Evolutionary conservation across 2,888 invertebrate genomes (phyloP).

Genomic region (Unio delphinus): DNA sequence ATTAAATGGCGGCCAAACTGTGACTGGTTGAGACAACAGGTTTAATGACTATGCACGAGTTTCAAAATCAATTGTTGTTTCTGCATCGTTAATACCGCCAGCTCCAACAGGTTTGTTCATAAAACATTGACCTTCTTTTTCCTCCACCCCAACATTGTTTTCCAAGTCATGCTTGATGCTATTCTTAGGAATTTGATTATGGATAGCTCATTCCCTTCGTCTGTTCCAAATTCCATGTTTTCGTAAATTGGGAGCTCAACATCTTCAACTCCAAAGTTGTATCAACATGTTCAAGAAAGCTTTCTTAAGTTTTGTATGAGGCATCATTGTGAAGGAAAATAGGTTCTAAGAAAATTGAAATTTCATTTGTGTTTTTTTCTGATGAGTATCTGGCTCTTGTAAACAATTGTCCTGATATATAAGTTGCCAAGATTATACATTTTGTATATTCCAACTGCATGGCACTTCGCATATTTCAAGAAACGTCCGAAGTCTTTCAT

Average conservation of each 20-base stretch:
- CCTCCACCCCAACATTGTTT: not conserved
- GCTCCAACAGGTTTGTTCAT: too few relatives aligned
- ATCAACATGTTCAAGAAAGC: not conserved
- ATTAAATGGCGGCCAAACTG: too few relatives aligned
- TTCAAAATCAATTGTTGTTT: too few relatives aligned
- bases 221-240: not conserved
- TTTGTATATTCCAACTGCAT: conserved; percentile 4
- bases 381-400: conserved; percentile 15
- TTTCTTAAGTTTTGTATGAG: conserved; percentile 2
- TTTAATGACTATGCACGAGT: too few relatives aligned
- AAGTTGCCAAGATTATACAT: conserved; percentile 22
- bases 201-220: not conserved
- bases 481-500: too few relatives aligned
- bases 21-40: too few relatives aligned
- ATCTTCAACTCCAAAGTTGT: not conserved
- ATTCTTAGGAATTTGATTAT: not conserved
- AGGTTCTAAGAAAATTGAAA: conserved; percentile 17
- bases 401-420: conserved; percentile 14
- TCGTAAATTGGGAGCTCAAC: not conserved
- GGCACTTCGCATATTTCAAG: too few relatives aligned
- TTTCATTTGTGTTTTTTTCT: conserved; percentile 11
- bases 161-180: not conserved
- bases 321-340: conserved; percentile 7
- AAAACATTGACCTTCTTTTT: too few relatives aligned
- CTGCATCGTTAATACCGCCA: too few relatives aligned